Evolutionary conservation across 2,113 vertebrate genomes (phyloP).

Genomic region (Vicugna pacos): DNA sequence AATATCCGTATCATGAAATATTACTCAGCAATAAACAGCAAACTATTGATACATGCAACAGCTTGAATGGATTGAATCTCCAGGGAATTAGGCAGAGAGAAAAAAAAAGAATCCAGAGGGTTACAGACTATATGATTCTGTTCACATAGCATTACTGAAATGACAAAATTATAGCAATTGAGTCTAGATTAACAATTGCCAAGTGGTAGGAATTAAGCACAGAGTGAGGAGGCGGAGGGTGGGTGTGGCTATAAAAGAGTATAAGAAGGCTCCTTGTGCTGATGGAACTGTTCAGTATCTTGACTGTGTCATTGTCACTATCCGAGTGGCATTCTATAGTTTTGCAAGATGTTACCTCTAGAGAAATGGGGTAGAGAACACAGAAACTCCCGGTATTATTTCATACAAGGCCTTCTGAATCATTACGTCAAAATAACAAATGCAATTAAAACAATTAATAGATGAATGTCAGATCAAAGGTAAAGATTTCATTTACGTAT

Average conservation of each 20-base stretch:
- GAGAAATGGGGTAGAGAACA: background rate
- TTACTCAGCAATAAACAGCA: background rate
- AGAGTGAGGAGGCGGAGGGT: background rate
- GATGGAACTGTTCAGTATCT: background rate
- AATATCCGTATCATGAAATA: background rate
- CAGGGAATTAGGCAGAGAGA: background rate
- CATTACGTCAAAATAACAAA: background rate
- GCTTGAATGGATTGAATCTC: background rate
- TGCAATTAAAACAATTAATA: background rate
- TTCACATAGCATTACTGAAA: background rate
- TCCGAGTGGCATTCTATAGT: background rate
- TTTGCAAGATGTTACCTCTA: background rate
- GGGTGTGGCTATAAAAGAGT: background rate
- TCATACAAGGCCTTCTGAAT: background rate
- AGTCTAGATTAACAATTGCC: background rate
- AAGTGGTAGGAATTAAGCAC: background rate
- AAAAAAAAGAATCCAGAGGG: background rate
- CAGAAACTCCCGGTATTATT: background rate
- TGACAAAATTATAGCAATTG: background rate
- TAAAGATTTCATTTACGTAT: background rate
- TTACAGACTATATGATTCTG: background rate
- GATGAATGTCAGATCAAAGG: background rate
- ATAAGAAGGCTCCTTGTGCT: background rate
- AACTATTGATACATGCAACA: background rate
- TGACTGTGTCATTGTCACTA: background rate